phyloP scores from a whole-genome alignment of 2,888 invertebrate species.

The Drosophila putrida region DNA sequence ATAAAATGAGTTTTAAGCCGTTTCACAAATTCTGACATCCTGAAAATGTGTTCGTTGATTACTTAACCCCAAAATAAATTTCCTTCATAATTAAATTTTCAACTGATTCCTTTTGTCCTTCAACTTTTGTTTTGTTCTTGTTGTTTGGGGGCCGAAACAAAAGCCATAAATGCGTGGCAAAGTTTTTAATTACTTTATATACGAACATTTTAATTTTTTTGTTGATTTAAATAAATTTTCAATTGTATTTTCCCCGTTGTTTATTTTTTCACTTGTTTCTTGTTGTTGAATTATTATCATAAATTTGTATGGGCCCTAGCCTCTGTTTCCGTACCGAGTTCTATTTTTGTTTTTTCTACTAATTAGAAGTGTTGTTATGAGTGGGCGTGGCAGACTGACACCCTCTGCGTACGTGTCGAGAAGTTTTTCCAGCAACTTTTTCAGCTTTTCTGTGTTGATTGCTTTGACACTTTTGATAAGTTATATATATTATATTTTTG shows the following conservation, averaged over 20 bases:
- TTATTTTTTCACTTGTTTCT: conserved; percentile 27
- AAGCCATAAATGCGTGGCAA: conserved; percentile 71
- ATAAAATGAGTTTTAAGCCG: not conserved
- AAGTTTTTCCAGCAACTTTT: conserved; percentile 70
- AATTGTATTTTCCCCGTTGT: conserved; percentile 47
- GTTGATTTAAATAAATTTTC: conserved; percentile 73
- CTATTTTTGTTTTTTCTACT: conserved; percentile 45
- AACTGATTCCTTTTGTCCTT: conserved; percentile 29
- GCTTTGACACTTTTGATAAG: conserved; percentile 77
- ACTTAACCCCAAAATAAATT: conserved; percentile 46
- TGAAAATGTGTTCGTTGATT: conserved; percentile 31
- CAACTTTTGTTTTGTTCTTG: conserved; percentile 22
- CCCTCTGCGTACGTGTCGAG: conserved; percentile 59
- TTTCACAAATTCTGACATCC: conserved; percentile 3
- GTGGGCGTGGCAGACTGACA: conserved; percentile 41
- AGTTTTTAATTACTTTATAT: conserved; percentile 80
- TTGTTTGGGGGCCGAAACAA: conserved; percentile 47
- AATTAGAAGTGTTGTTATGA: conserved; percentile 69
- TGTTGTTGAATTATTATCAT: conserved; percentile 74
- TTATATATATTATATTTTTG: conserved; percentile 28
- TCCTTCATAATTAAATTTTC: conserved; percentile 59
- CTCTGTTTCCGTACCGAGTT: conserved; percentile 23
- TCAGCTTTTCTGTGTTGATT: conserved; percentile 56
- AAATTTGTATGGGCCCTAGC: conserved; percentile 63
- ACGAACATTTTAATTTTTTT: conserved; percentile 52